Evolutionary conservation across 2,888 invertebrate genomes (phyloP), one percentile per base, ranked within the genome.

Genomic region (Allolobophora icterica): DNA sequence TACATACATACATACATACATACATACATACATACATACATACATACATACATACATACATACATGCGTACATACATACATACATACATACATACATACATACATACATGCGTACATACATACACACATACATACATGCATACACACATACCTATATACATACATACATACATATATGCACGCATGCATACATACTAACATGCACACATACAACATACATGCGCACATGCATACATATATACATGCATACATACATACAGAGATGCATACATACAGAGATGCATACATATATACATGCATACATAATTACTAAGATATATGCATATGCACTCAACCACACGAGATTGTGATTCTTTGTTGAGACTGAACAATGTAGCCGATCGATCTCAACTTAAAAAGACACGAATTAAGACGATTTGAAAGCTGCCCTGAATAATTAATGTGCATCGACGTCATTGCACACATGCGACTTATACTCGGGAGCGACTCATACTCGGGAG

Each of bases 61-160:
- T 33, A 89, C 42, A 89, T 45, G 1, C 45, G 5, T 33, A 89
- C 6, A 89, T 33, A 89, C 45, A 89, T 42, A 42, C 52, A 90
- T 45, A 58, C 52, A 90, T 38, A 38, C 45, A 38, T 5, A 38
- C 38, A 38, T 38, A 38, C 38, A 38, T 38, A 38, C 38, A 38
- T 38, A 5, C 38, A 71, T 38, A 89, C 30, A 89, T 89, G 89
- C n/a, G n/a, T 84, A 34, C 30, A 52, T 40, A 17, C 17, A 45
- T 15, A 87, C 17, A 35, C 33, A 58, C 83, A 45, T 52, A 83
- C 33, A 90, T 83, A 42, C 42, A 83, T 83, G 35, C 34, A 83
- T 33, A 40, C 90, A 90, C n/a, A 42, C 42, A 40, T 33, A 89
- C 42, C 45, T 33, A 89, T 52, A 89, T 24, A 40, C 89, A 89